Conservation (phyloP, 2,797 vertebrate species). For the Siniperca scherzeri region DNA sequence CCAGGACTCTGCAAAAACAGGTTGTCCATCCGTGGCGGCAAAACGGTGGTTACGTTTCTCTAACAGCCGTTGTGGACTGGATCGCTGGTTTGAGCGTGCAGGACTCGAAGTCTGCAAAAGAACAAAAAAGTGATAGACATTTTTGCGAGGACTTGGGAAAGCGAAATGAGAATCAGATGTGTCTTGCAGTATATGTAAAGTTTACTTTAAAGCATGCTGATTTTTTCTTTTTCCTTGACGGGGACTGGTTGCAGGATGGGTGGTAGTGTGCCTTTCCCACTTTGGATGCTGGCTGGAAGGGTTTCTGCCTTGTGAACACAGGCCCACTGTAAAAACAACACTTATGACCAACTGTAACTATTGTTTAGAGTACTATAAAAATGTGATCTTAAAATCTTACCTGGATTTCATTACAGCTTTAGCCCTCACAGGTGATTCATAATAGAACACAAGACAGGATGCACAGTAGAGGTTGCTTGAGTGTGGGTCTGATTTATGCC, state of each 20-base stretch:
- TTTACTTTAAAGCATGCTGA: constrained; percentile 58
- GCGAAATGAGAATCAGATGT: neutral
- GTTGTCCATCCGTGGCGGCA: constrained; percentile 47
- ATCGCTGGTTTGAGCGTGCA: constrained; percentile 54
- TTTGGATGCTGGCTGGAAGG: constrained; percentile 69
- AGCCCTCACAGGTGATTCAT: constrained; percentile 5
- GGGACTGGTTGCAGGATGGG: constrained; percentile 65
- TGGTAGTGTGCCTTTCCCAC: constrained; percentile 69
- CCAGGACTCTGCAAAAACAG: constrained; percentile 86
- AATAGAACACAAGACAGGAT: neutral
- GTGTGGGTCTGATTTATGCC: neutral
- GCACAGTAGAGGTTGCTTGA: neutral
- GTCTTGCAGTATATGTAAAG: neutral
- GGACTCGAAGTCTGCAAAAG: constrained; percentile 80
- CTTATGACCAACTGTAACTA: neutral
- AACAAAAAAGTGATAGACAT: neutral
- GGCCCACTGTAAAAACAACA: constrained; percentile 63
- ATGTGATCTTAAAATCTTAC: constrained; percentile 57
- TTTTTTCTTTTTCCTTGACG: constrained; percentile 77
- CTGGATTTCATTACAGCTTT: constrained; percentile 80
- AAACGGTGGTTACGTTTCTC: constrained; percentile 36
- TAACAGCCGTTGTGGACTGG: constrained; percentile 36
- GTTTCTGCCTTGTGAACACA: constrained; percentile 79
- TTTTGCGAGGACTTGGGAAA: neutral
- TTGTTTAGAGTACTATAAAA: neutral